Conservation (phyloP, 2,113 vertebrate genomes). For the Phrynocephalus versicolor region DNA sequence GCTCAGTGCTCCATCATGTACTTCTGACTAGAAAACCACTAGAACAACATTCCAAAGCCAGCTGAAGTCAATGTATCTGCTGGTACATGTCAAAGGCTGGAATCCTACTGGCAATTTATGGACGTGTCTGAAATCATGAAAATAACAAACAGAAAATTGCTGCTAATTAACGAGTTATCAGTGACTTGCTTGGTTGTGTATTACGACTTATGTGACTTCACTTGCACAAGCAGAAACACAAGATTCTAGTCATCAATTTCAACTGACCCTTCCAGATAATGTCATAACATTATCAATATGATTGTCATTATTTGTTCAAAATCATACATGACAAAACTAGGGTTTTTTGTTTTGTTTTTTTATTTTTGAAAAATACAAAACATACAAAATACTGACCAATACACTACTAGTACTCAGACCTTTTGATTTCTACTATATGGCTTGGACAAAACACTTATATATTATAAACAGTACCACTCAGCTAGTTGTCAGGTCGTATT, state of each 20-base stretch:
- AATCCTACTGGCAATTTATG: no score
- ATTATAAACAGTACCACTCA: conserved; percentile 5
- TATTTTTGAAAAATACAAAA: neutral
- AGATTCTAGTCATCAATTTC: neutral
- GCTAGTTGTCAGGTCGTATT: conserved; percentile 16
- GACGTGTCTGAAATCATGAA: no score
- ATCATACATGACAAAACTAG: neutral
- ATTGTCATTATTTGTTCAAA: neutral
- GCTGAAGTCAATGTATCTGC: neutral
- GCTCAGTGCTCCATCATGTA: conserved; percentile 27
- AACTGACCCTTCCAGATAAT: neutral
- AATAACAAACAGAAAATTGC: no score
- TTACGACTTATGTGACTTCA: no score
- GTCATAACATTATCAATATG: neutral
- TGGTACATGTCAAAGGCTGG: neutral
- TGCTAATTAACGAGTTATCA: no score
- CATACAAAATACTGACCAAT: neutral
- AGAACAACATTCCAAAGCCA: neutral
- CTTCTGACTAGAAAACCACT: neutral
- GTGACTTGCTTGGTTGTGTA: no score
- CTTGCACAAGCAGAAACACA: no score
- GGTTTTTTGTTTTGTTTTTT: neutral
- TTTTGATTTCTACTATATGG: conserved; percentile 6
- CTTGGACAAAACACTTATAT: conserved; percentile 8
- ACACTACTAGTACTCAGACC: neutral